Percentiles rank a stretch among this genome's conserved stretches.
Conservation (phyloP, 2,113 vertebrate species). For the Chaetura pelagica region DNA sequence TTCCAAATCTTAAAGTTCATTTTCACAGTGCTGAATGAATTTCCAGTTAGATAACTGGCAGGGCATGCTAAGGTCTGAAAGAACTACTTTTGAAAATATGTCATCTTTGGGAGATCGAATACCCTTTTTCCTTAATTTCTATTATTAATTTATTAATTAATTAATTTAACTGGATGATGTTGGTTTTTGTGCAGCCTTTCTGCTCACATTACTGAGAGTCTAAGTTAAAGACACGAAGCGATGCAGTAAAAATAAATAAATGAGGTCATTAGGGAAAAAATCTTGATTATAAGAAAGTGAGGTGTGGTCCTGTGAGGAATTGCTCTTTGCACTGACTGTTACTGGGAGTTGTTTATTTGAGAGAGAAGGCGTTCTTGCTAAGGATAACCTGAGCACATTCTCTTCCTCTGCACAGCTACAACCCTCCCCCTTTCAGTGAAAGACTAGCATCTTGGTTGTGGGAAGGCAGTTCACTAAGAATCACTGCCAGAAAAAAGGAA, state of each 20-base stretch:
- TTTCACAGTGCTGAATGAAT: background rate
- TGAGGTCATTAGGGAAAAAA: background rate
- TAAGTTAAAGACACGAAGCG: background rate
- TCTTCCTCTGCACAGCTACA: constrained; percentile 25
- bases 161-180: background rate
- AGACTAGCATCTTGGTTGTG: constrained; percentile 62
- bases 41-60: background rate
- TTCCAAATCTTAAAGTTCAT: background rate
- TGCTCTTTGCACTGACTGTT: constrained; percentile 82
- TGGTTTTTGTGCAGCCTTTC: background rate
- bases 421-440: constrained; percentile 15
- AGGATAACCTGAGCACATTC: constrained; percentile 75
- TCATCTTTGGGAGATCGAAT: background rate
- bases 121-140: background rate
- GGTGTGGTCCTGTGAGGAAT: constrained; percentile 39
- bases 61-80: background rate
- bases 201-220: background rate
- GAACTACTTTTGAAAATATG: background rate
- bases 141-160: background rate
- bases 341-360: constrained; percentile 83
- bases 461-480: constrained; percentile 65
- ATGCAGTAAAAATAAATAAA: constrained; percentile 5
- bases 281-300: constrained; percentile 4
- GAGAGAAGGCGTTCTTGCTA: constrained; percentile 69
- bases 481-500: constrained; percentile 64